These are phyloP conservation scores for Dryococelus australis DNA, from an alignment of 2,888 invertebrate species.

Conservation along the genomic window DNA sequence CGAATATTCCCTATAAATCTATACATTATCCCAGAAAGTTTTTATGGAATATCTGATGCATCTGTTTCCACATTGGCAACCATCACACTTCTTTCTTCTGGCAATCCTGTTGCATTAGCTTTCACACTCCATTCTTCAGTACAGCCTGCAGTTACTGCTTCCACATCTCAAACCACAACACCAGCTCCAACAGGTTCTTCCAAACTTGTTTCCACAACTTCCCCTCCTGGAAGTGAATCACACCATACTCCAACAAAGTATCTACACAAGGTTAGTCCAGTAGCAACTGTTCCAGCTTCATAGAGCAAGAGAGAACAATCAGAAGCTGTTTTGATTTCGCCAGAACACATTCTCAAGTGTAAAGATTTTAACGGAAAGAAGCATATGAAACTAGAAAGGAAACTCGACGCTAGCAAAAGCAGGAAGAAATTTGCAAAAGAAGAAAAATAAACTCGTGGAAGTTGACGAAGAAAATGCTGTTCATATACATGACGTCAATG, in stretches of 20 bases:
- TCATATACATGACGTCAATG: background rate
- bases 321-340: background rate
- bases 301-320: background rate
- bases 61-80: background rate
- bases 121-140: background rate
- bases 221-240: background rate
- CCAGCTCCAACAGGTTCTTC: background rate
- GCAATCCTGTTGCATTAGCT: background rate
- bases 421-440: background rate
- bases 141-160: background rate
- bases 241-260: background rate
- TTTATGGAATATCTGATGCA: background rate
- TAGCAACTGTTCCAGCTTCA: background rate
- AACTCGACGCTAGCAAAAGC: background rate
- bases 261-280: constrained; percentile 11
- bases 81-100: background rate
- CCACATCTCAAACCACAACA: background rate
- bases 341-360: constrained; percentile 12
- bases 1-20: background rate
- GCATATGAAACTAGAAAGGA: background rate
- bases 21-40: background rate
- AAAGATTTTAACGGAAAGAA: background rate
- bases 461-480: background rate
- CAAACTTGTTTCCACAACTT: background rate
- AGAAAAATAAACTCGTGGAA: background rate